phyloP scores from a whole-genome alignment of 2,888 invertebrate genomes.

The Nasonovia ribisnigri region DNA sequence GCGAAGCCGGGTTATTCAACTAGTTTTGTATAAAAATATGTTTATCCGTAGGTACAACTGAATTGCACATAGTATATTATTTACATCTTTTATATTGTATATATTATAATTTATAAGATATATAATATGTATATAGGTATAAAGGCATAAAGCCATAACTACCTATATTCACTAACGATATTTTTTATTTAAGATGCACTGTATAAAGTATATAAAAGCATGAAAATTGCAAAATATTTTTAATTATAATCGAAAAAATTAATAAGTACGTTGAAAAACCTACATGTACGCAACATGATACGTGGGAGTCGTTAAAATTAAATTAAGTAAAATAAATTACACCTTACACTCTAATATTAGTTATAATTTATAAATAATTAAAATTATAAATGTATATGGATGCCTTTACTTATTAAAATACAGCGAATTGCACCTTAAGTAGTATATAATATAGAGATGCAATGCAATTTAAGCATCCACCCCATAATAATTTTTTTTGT shows the following conservation, averaged over 20 bases:
- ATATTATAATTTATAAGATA: neutral
- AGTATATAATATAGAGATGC: neutral
- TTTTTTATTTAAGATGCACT: neutral
- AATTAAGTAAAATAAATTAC: neutral
- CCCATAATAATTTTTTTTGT: too few relatives aligned
- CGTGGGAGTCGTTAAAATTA: neutral
- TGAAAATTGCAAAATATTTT: neutral
- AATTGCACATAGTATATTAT: neutral
- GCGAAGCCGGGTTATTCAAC: too few relatives aligned
- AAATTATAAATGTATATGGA: neutral
- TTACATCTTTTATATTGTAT: neutral
- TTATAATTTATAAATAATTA: neutral
- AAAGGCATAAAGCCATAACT: too few relatives aligned
- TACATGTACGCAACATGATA: neutral
- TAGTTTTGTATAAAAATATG: too few relatives aligned
- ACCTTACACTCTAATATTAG: neutral
- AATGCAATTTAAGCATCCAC: neutral
- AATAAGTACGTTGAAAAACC: neutral
- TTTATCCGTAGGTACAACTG: neutral
- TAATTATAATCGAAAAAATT: neutral
- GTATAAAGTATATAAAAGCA: neutral
- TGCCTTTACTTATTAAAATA: neutral
- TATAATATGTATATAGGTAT: too few relatives aligned
- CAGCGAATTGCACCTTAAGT: neutral
- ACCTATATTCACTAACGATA: neutral